Evolutionary conservation across 2,113 vertebrate genomes (phyloP), one percentile per base, ranked within the genome.

Genomic region (Heterotilapia buettikoferi): DNA sequence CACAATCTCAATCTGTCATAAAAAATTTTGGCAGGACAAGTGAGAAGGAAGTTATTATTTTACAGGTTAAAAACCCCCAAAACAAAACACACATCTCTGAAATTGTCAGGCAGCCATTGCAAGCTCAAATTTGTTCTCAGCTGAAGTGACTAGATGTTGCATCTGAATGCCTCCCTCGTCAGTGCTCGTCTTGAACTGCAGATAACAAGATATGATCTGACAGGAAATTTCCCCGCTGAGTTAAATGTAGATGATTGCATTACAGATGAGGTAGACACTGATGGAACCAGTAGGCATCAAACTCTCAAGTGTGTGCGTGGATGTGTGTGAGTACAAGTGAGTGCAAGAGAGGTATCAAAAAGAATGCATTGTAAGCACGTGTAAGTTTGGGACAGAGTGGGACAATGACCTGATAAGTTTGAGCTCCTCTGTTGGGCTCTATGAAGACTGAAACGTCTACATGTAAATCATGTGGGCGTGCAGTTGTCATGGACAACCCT

Each of bases 141-240:
- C 50, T n/a, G 16, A 29, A 16, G 18, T 52, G 73, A 73, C 21
- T 6, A 73, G 43, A 52, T 52, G 43, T 78, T 50, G 45, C 36
- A 26, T 29, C 63, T 66, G 9, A 79, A 33, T 52, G 45, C 45
- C 26, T 78, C 16, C 26, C 18, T 78, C 10, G 12, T 54, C 66
- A 43, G 21, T 53, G 33, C 45, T 82, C 21, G 3, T 36, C 31
- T 43, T 61, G 24, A 78, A 45, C 80, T 68, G 31, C 53, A 63
- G 66, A 83, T 45, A 38, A 76, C 29, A 16, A 86, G 93, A 86
- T 84, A 82, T 9, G 43, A 89, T 92, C 92, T 88, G 84, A 82
- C 31, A 83, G 84, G 85, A 80, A 57, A 87, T 90, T 81, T 88
- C 68, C 76, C 78, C 26, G 31, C 84, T 57, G 66, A 57, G 6